Evolutionary conservation across 2,113 vertebrate genomes (phyloP), one percentile per base, ranked within the genome.

Genomic region (Lepidothrix coronata): DNA sequence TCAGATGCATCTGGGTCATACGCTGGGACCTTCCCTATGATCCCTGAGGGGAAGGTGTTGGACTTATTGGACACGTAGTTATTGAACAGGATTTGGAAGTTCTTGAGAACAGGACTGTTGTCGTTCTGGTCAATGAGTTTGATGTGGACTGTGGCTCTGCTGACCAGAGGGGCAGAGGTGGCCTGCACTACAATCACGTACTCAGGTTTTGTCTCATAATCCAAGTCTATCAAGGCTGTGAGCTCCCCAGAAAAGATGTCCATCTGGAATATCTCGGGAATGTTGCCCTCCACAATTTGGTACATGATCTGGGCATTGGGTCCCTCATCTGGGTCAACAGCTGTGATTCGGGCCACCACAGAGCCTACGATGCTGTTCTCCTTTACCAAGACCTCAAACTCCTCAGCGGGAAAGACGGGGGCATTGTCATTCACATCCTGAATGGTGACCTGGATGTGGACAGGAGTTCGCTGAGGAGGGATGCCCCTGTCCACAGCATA

Each of bases 1-100:
- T 99, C 99, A 0, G 99, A 99, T 65, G 99, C 98, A 79, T 99
- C 99, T 0, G 99, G 99, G 93, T 99, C 99, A 14, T 99, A 98
- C 33, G 99, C 99, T 16, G 99, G 99, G 43, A 99, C 98, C 89
- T 98, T 98, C 27, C 99, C 99, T 89, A 99, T 99, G 44, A 99
- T 98, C 12, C 99, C 99, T 0, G 98, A 99, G 68, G 99, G 99
- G 83, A 99, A 99, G 79, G 99, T 99, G 92, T 99, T 99, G 51
- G 99, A 99, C 14, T 98, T 99, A 94, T 99, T 99, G 49, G 99
- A 99, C 24, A 99, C 98, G 3, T 99, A 99, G 97, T 99, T 99
- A 97, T 99, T 99, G 98, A 99, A 99, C 58, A 99, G 98, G 51
- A 99, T 99, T 98, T 99, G 99, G 95, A 99, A 99, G 96, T 99